Evolutionary conservation across 2,888 invertebrate species (phyloP).

Genomic region (Eurytoma adleriae): DNA sequence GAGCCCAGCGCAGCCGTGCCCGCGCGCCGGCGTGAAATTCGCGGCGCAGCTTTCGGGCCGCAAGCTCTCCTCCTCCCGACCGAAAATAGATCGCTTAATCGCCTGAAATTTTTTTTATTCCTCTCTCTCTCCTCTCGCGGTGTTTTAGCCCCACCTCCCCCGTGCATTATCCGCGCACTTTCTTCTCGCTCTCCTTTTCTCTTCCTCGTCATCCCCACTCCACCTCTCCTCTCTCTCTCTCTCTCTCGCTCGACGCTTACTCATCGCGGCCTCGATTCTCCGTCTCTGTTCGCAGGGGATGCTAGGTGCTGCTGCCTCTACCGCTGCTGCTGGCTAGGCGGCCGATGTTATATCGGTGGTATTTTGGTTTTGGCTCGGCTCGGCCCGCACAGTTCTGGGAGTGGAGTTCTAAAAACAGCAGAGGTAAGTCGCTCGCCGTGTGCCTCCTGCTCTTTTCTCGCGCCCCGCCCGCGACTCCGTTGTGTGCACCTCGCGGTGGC

Average conservation of each 20-base stretch:
- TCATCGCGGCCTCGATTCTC: neutral
- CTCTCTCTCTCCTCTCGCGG: neutral
- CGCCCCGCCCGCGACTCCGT: neutral
- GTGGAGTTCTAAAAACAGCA: constrained; percentile 76
- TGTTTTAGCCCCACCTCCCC: neutral
- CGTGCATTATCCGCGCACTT: constrained; percentile 39
- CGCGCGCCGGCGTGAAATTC: neutral
- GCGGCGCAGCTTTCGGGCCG: constrained; percentile 19
- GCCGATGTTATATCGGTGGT: constrained; percentile 69
- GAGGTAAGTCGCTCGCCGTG: constrained; percentile 71
- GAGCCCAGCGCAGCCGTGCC: neutral
- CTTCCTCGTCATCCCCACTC: constrained; percentile 6
- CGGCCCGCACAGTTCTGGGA: constrained; percentile 75
- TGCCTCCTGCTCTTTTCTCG: constrained; percentile 56
- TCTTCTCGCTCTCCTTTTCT: constrained; percentile 17
- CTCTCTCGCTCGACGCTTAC: constrained; percentile 13
- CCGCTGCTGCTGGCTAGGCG: constrained; percentile 1
- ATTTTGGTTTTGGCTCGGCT: constrained; percentile 76
- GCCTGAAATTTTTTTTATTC: constrained; percentile 33
- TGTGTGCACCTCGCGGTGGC: constrained; percentile 31
- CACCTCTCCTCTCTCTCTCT: neutral
- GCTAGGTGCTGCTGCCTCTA: constrained; percentile 30
- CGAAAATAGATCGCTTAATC: constrained; percentile 50
- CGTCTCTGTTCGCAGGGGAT: constrained; percentile 40
- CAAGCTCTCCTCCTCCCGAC: neutral